These are phyloP conservation scores for Actinopyga echinites DNA, from an alignment of 53 echinoderm and acorn worm genomes.

Conservation along the genomic window DNA sequence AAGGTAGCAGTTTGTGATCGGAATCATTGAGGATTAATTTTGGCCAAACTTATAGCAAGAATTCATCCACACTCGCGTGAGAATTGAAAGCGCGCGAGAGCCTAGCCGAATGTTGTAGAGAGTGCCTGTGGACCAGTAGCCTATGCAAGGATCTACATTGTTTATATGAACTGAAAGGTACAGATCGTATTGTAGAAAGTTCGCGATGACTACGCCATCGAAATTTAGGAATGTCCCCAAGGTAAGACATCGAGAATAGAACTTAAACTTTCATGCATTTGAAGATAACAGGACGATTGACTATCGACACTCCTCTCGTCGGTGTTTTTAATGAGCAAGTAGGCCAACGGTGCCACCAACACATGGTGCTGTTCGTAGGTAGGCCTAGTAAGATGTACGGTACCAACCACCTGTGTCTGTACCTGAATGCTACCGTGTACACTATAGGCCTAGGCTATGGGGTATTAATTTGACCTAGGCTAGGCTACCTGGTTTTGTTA, in stretches of 20 bases:
- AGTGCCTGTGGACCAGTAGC: slow-evolving; percentile 13
- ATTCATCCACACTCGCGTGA: background rate
- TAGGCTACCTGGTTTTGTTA: too few relatives aligned
- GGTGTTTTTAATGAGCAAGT: too few relatives aligned
- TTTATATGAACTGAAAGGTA: slow-evolving; percentile 11
- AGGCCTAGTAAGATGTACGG: too few relatives aligned
- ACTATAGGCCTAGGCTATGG: too few relatives aligned
- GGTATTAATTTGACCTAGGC: too few relatives aligned
- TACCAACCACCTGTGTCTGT: too few relatives aligned
- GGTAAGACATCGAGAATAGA: slow-evolving; percentile 51
- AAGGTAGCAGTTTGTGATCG: background rate
- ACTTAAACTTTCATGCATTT: background rate
- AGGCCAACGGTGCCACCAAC: too few relatives aligned
- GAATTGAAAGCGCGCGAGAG: slow-evolving; percentile 2
- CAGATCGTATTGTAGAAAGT: background rate
- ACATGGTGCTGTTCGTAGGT: too few relatives aligned
- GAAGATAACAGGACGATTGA: background rate
- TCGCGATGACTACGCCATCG: slow-evolving; percentile 82
- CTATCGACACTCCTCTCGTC: too few relatives aligned
- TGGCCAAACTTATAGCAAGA: background rate
- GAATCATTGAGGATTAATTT: background rate
- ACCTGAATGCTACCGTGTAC: too few relatives aligned
- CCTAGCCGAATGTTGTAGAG: background rate
- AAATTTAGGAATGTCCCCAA: slow-evolving; percentile 95
- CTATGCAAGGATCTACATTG: background rate